Base-by-base conservation (phyloP, 2,888 invertebrate genomes). In the Neoaliturus tenellus region DNA sequence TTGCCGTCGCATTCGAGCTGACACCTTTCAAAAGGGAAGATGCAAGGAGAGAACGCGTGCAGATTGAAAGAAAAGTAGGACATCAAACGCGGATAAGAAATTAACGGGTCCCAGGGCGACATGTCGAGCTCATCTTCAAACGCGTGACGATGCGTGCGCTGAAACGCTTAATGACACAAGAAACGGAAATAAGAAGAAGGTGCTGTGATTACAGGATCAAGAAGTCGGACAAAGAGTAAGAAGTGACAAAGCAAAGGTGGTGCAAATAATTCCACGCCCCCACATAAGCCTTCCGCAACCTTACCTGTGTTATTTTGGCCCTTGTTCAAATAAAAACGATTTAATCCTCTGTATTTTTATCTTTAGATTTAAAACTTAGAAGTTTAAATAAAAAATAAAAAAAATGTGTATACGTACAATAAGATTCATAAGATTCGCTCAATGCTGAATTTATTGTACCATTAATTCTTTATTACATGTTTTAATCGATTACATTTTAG, bases 151-250 rank as follows among this genome's bases (percentile, higher is more conserved):
- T 3, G 58, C 25, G 58, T 58, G 23, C 51, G 51, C 51, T 44
- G 44, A 67, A 67, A 67, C 67, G 67, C 67, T 67, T 67, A 58
- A 58, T 58, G 58, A 58, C 58, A 10, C 58, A 58, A 58, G 58
- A 14, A 44, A 44, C 8, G 44, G 44, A 44, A 44, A 8, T 8
- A 14, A 12, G 20, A 58, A 58, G 58, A 58, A 2, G 25, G 5
- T 23, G 51, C 58, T 58, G n/a, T n/a, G 58, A 58, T 58, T 58
- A 58, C 58, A 23, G 28, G 44, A 44, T 12, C 17, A 14, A 44
- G 58, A 25, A 5, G 58, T 23, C 51, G 51, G n/a, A 51, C 51
- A 51, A 51, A 51, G n/a, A 51, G 51, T 51, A 51, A 51, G 51
- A n/a, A 51, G 51, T 3, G 14, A 51, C 14, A 51, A 14, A 51